phyloP scores from a whole-genome alignment of 64 coral and sea anemone species.

The Acropora tenuis region DNA sequence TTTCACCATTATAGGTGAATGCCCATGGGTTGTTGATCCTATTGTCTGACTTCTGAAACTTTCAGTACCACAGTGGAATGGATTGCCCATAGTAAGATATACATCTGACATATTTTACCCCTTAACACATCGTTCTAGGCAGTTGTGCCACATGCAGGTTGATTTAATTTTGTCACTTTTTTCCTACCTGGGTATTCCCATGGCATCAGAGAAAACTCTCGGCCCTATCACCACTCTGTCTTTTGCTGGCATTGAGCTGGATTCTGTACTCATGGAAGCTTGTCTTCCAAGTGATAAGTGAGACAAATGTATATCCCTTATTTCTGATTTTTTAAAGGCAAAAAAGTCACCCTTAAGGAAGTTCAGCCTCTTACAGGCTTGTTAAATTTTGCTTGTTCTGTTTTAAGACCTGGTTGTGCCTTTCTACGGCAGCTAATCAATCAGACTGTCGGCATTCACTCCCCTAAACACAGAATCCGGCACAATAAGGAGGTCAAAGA shows the following conservation, averaged over 20 bases:
- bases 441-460: not conserved
- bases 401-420: not conserved
- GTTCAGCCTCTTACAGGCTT: slow-evolving; percentile 3
- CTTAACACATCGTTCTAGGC: not conserved
- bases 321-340: not conserved
- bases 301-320: slow-evolving; percentile 20
- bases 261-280: not conserved
- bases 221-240: slow-evolving; percentile 1
- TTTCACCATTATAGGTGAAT: not conserved
- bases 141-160: not conserved
- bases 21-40: slow-evolving; percentile 3
- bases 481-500: not conserved
- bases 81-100: not conserved
- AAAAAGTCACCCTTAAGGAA: not conserved
- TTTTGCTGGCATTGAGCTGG: not conserved
- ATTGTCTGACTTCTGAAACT: not conserved
- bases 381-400: not conserved
- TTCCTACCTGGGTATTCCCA: not conserved
- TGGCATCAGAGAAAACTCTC: slow-evolving; percentile 2
- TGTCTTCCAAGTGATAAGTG: not conserved
- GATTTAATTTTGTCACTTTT: not conserved
- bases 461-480: too few species aligned
- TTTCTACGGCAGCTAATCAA: not conserved
- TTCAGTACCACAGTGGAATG: too few species aligned
- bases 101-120: not conserved